Conservation (phyloP, 2,797 vertebrate species). For the Eutrigla gurnardus region DNA sequence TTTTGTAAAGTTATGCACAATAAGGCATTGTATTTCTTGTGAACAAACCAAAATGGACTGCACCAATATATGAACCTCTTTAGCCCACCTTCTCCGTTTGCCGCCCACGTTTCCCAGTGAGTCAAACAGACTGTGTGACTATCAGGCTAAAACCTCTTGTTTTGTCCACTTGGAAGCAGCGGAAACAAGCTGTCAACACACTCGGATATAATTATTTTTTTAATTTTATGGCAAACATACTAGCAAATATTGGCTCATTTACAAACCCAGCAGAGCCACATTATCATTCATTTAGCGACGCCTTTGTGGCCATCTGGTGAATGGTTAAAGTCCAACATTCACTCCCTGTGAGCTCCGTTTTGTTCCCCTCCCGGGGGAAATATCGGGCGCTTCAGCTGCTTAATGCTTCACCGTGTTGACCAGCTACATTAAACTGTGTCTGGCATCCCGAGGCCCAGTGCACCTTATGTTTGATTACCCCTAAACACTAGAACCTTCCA, state of each 20-base stretch:
- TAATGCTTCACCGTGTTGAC: slow-evolving; percentile 3
- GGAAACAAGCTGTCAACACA: background rate
- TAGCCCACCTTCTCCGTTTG: no score
- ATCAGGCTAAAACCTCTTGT: no score
- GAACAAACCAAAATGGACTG: no score
- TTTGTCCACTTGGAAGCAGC: background rate
- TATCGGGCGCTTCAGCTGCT: slow-evolving; percentile 8
- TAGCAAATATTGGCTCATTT: background rate
- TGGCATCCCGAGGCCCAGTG: slow-evolving; percentile 1
- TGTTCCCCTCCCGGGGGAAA: slow-evolving; percentile 13
- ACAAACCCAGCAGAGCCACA: background rate
- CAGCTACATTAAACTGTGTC: background rate
- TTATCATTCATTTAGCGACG: slow-evolving; percentile 17
- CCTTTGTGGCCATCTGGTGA: background rate
- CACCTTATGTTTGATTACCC: background rate
- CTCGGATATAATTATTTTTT: background rate
- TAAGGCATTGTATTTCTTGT: background rate
- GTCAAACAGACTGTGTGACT: no score
- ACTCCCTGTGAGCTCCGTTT: background rate
- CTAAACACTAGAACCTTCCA: background rate
- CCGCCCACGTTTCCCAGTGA: no score
- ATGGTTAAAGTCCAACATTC: background rate
- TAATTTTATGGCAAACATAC: background rate
- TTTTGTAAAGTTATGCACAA: background rate
- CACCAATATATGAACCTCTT: no score